Evolutionary conservation across 2,113 vertebrate species (phyloP).

Genomic region (Pica pica): DNA sequence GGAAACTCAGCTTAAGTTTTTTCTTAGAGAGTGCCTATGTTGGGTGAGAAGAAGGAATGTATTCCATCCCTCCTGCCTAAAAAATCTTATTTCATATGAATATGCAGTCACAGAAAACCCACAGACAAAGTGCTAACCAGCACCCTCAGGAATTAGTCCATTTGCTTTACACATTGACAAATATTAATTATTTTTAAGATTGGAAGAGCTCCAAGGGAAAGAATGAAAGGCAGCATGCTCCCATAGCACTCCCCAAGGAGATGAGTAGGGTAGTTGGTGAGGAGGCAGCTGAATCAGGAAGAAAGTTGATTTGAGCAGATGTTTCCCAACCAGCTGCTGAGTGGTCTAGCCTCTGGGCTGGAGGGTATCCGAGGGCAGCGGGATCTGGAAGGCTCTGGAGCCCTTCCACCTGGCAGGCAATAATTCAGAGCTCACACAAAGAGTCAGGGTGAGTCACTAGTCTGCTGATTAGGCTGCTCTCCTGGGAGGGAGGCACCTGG

Average conservation of each 20-base stretch:
- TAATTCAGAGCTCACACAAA: conserved; percentile 27
- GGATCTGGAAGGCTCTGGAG: conserved; percentile 12
- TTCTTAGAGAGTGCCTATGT: not conserved
- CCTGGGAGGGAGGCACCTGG: conserved; percentile 45
- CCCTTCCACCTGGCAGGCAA: conserved; percentile 35
- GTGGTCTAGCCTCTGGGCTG: conserved; percentile 32
- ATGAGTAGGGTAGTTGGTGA: not conserved
- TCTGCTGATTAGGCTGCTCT: conserved; percentile 61
- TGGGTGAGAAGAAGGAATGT: not conserved
- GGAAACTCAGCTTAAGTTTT: not conserved
- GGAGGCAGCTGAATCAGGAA: conserved; percentile 54
- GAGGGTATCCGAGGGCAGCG: conserved; percentile 7
- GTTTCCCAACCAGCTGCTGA: conserved; percentile 52
- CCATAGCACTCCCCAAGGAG: not conserved
- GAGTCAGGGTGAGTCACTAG: conserved; percentile 48
- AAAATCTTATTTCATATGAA: not conserved
- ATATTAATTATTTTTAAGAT: not conserved
- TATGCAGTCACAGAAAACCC: not conserved
- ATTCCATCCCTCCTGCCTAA: not conserved
- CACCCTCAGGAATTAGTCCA: not conserved
- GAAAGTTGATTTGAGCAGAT: conserved; percentile 29
- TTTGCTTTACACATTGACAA: not conserved
- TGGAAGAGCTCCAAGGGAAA: not conserved
- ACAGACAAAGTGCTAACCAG: not conserved
- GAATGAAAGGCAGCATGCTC: not conserved